Evolutionary conservation across 2,113 vertebrate genomes (phyloP).

Genomic region (Lasiurus borealis): DNA sequence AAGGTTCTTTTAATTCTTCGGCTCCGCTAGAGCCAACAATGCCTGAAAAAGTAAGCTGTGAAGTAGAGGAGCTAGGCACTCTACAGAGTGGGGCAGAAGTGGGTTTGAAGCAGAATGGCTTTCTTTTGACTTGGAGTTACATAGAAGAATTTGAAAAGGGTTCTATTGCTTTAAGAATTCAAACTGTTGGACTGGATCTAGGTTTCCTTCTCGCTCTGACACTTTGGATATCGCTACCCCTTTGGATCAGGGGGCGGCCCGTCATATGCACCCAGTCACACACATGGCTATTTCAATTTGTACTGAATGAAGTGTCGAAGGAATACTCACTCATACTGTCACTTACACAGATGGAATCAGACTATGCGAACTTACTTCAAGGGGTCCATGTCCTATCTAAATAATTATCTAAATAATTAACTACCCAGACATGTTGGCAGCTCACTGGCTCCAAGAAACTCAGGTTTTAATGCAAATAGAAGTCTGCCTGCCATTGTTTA

Average conservation of each 20-base stretch:
- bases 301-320: neutral
- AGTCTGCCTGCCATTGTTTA: slow-evolving; percentile 18
- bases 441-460: slow-evolving; percentile 30
- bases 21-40: neutral
- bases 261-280: neutral
- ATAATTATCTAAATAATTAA: slow-evolving; percentile 5
- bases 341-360: neutral
- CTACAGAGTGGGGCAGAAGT: neutral
- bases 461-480: neutral
- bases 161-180: neutral
- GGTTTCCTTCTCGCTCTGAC: slow-evolving; percentile 17
- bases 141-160: neutral
- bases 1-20: slow-evolving; percentile 1
- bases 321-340: neutral
- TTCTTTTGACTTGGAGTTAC: neutral
- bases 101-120: neutral
- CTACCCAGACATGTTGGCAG: neutral
- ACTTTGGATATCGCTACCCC: neutral
- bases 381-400: neutral
- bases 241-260: neutral
- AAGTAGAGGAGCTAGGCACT: neutral
- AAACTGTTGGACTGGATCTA: neutral
- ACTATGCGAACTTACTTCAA: neutral
- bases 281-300: neutral
- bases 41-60: neutral